A percentile compares a stretch with the other conserved stretches of the same genome.
These are phyloP conservation scores for Onychorhynchus coronatus DNA, from an alignment of 2,113 vertebrate species.

Conservation along the genomic window DNA sequence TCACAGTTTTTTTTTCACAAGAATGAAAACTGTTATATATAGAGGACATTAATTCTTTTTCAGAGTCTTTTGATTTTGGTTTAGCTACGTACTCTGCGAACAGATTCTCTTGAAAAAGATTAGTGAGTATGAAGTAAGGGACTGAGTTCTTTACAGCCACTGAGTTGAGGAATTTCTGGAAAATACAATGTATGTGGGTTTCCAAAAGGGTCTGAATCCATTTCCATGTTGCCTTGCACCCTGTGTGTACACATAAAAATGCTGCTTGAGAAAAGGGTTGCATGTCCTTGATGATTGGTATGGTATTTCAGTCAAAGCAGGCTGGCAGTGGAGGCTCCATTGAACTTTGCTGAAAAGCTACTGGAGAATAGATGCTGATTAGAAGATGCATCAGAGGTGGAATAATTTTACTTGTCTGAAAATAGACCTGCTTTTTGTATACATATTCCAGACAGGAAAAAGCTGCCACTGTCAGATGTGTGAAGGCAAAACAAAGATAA, in stretches of 20 bases:
- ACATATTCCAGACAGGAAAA: neutral
- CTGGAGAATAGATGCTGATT: neutral
- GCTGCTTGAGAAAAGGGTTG: neutral
- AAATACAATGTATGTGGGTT: neutral
- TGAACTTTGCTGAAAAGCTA: neutral
- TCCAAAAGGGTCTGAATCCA: neutral
- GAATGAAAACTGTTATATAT: neutral
- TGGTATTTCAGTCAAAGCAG: neutral
- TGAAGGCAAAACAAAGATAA: neutral
- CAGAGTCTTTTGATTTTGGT: neutral
- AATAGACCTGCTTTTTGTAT: neutral
- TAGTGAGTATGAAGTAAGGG: neutral
- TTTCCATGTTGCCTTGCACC: neutral
- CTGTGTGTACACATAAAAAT: neutral
- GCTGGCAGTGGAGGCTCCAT: neutral
- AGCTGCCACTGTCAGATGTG: neutral
- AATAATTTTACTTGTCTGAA: neutral
- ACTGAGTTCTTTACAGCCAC: neutral
- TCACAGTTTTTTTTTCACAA: neutral
- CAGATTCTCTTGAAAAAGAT: neutral
- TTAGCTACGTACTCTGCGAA: neutral
- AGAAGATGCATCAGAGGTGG: neutral
- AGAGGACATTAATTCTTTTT: neutral
- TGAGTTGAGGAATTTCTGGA: neutral
- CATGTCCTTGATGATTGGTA: neutral